A percentile compares a stretch with the other conserved stretches of the same genome.
Evolutionary conservation across 1,140 invertebrate species (phyloP).

Genomic region (Octopus sinensis): DNA sequence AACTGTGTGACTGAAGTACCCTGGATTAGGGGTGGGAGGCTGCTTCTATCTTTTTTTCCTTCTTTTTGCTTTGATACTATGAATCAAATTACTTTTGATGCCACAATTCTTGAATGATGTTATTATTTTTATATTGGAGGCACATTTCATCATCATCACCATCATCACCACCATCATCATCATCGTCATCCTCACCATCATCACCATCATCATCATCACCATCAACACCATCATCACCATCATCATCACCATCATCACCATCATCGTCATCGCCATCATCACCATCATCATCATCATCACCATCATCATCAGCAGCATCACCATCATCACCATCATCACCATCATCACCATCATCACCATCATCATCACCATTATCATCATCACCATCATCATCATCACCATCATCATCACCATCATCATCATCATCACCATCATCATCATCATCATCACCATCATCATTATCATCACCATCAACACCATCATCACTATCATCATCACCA

Average conservation of each 20-base stretch:
- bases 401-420: conserved; percentile 19
- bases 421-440: not conserved
- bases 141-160: conserved; percentile 18
- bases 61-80: too few relatives aligned
- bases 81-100: too few relatives aligned
- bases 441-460: conserved; percentile 10
- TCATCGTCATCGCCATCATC: not conserved
- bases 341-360: conserved; percentile 15
- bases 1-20: too few relatives aligned
- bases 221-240: not conserved
- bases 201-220: not conserved
- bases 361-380: conserved; percentile 16
- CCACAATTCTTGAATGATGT: too few relatives aligned
- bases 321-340: conserved; percentile 8
- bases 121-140: too few relatives aligned
- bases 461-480: conserved; percentile 1
- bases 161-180: conserved; percentile 5
- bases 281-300: too few relatives aligned
- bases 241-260: not conserved
- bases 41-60: too few relatives aligned
- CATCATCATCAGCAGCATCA: not conserved
- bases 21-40: too few relatives aligned
- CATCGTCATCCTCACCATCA: not conserved
- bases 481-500: not conserved
- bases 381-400: conserved; percentile 13